Evolutionary conservation across 2,797 vertebrate species (phyloP).

Genomic region (Catharus ustulatus): DNA sequence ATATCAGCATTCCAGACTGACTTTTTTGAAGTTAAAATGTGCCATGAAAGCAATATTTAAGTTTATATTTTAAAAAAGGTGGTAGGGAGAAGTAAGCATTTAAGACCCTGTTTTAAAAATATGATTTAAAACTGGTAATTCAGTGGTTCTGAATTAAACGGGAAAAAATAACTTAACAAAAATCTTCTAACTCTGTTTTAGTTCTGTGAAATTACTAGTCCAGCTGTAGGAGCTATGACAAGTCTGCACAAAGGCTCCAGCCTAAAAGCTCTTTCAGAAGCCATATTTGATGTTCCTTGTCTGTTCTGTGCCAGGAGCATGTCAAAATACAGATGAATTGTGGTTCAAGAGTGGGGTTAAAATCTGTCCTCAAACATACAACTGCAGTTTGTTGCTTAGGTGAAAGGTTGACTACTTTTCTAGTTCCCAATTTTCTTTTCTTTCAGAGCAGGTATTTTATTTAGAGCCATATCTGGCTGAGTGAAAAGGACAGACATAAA

Average conservation of each 20-base stretch:
- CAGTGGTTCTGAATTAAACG: background rate
- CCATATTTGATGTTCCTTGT: background rate
- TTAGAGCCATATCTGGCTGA: background rate
- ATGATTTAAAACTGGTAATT: background rate
- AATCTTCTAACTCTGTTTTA: background rate
- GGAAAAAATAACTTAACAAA: background rate
- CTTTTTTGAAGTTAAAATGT: background rate
- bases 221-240: background rate
- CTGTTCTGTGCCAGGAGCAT: background rate
- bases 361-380: background rate
- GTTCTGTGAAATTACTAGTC: background rate
- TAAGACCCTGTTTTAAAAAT: background rate
- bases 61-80: background rate
- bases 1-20: background rate
- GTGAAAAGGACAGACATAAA: constrained; percentile 27
- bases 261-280: background rate
- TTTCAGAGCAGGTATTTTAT: constrained; percentile 26
- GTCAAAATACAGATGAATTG: background rate
- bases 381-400: background rate
- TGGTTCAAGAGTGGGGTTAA: background rate
- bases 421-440: background rate
- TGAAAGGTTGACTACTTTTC: constrained; percentile 19
- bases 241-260: background rate
- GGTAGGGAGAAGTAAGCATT: background rate
- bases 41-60: background rate